phyloP scores from a whole-genome alignment of 2,797 vertebrate species.

The Gymnoscopelus braueri region DNA sequence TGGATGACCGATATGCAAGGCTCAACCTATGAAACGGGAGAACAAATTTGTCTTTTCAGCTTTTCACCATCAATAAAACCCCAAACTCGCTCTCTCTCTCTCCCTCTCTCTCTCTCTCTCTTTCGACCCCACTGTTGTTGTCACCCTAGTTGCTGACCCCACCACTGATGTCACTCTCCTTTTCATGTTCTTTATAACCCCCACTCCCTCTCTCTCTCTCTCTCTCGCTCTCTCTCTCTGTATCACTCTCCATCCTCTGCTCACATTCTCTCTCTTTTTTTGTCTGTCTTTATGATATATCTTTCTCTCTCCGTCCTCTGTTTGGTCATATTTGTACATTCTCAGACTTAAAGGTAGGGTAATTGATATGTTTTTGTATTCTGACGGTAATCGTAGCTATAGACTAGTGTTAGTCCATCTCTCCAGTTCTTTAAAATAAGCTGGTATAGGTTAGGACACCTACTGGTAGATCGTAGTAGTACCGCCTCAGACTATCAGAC shows the following conservation, averaged over 20 bases:
- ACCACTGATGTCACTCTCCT: slow-evolving; percentile 42
- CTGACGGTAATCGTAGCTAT: too few species aligned
- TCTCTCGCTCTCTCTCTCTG: background rate
- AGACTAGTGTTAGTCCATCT: too few species aligned
- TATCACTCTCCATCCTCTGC: background rate
- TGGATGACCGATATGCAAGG: slow-evolving; percentile 20
- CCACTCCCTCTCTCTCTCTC: slow-evolving; percentile 17
- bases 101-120: slow-evolving; percentile 41
- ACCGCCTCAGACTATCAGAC: too few species aligned
- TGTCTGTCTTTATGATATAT: too few species aligned
- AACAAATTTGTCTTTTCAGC: slow-evolving; percentile 23
- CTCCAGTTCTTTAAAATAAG: too few species aligned
- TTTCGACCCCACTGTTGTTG: slow-evolving; percentile 41
- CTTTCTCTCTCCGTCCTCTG: too few species aligned
- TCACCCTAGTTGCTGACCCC: slow-evolving; percentile 1
- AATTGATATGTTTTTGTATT: too few species aligned
- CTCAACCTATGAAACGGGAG: slow-evolving; percentile 29
- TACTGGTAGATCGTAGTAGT: too few species aligned
- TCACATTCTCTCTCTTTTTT: background rate
- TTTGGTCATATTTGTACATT: too few species aligned
- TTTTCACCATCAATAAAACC: slow-evolving; percentile 37
- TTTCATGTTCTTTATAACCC: background rate
- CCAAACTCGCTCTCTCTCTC: slow-evolving; percentile 35
- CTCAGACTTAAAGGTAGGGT: too few species aligned
- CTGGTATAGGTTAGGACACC: too few species aligned